Percentiles rank a stretch among this genome's conserved stretches.
Evolutionary conservation across 2,888 invertebrate genomes (phyloP).

Genomic region (Cephus runcator): DNA sequence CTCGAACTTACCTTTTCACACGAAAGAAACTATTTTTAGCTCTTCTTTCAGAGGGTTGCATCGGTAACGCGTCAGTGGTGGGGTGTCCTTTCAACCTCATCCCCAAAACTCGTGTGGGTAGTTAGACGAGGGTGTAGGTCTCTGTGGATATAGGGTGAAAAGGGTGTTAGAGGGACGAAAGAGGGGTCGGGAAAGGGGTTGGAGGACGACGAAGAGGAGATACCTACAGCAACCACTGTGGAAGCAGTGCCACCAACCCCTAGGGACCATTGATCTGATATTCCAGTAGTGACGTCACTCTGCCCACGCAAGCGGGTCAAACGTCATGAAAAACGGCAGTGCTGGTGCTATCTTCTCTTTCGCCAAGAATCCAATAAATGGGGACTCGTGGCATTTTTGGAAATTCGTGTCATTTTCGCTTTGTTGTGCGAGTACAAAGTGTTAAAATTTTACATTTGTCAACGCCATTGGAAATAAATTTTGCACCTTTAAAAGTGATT

Average conservation of each 20-base stretch:
- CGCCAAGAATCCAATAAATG: background rate
- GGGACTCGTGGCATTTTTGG: background rate
- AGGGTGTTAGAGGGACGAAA: background rate
- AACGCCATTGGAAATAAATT: background rate
- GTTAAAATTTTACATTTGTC: background rate
- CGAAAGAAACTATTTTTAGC: background rate
- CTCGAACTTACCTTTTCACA: background rate
- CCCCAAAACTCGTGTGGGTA: constrained; percentile 1
- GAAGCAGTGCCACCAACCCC: constrained; percentile 41
- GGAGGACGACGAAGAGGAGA: background rate
- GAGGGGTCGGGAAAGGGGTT: background rate
- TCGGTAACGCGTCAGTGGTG: background rate
- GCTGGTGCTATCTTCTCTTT: background rate
- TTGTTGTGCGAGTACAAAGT: background rate
- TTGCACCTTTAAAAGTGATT: background rate
- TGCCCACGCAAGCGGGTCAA: constrained; percentile 48
- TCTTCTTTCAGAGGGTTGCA: background rate
- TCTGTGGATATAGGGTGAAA: background rate
- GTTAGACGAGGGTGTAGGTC: background rate
- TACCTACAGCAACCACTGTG: background rate
- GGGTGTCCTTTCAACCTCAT: background rate
- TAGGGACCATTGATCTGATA: constrained; percentile 57
- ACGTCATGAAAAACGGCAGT: constrained; percentile 40
- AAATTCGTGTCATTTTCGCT: background rate
- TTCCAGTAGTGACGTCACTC: constrained; percentile 50